Base-by-base conservation (phyloP, 2,888 invertebrate species). In the Leptopterna dolabrata region DNA sequence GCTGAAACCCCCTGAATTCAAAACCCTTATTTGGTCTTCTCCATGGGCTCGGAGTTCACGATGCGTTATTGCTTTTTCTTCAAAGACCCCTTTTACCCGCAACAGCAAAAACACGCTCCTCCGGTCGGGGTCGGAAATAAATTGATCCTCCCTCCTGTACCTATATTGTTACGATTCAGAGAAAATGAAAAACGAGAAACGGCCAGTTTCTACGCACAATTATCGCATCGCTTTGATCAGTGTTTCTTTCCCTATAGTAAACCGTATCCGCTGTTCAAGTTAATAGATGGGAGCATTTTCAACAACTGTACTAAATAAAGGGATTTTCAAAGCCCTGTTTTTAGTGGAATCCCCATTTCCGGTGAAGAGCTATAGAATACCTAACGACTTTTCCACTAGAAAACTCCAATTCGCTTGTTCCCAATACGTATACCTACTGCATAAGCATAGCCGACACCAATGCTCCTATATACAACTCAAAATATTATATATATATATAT, bases 141-240 rank as follows among this genome's bases (percentile, higher is more conserved):
- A 63, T 63, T 13, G 63, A 63, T 24, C 63, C 63, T 63, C 63
- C 63, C 24, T 24, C 63, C 24, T 24, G 63, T 63, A 63, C 63
- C 63, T 63, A 63, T 63, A 63, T 63, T 63, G 63, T 63, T 24
- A 63, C 63, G 63, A 63, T 63, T 63, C 63, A 63, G 63, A 63
- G 63, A 63, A 63, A 24, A 24, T 63, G 63, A 63, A 63, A 27
- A 63, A 63, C 63, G 24, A 63, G 63, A 63, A 63, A 24, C 63
- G 63, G 63, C 24, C 63, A 51, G 51, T 51, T 51, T n/a, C 51
- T 51, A n/a, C n/a, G 51, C 16, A 19, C 51, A 63, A 63, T 63
- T 63, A 63, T 63, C 63, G 63, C 63, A 63, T 19, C 24, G 63
- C 63, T 24, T 63, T 63, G 63, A 63, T 63, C 63, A 63, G 24